Conservation (phyloP, 2,113 vertebrate genomes). For the Menidia beryllina region DNA sequence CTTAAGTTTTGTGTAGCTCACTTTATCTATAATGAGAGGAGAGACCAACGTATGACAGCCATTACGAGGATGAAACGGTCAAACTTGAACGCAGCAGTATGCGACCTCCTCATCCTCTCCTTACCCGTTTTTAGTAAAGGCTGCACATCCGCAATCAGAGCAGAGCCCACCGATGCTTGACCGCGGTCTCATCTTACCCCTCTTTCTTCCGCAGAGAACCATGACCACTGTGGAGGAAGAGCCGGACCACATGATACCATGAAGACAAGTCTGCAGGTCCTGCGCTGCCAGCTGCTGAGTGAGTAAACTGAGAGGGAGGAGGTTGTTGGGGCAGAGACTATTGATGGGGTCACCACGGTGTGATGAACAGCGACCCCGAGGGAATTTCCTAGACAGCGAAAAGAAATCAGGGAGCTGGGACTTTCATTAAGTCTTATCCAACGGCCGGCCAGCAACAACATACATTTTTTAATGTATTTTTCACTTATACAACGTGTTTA, state of each 20-base stretch:
- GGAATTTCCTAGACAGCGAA: too few relatives aligned
- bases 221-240: constrained; percentile 98
- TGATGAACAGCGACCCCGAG: background rate
- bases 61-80: constrained; percentile 45
- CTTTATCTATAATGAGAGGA: constrained; percentile 14
- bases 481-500: background rate
- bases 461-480: too few relatives aligned
- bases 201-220: constrained; percentile 82
- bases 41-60: constrained; percentile 9
- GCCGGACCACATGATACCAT: constrained; percentile 99
- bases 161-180: constrained; percentile 7
- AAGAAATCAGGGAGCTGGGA: too few relatives aligned
- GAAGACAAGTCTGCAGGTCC: constrained; percentile 99
- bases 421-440: too few relatives aligned
- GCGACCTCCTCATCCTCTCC: constrained; percentile 9
- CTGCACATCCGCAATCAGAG: constrained; percentile 8
- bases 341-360: background rate
- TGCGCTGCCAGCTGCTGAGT: constrained; percentile 98
- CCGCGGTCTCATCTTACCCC: constrained; percentile 22
- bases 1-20: background rate
- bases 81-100: constrained; percentile 19
- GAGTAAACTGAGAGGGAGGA: constrained; percentile 76
- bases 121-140: constrained; percentile 10
- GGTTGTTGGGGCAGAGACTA: background rate
- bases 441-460: too few relatives aligned